A percentile compares a stretch with the other conserved stretches of the same genome.
Evolutionary conservation across 1,140 invertebrate species (phyloP).

Genomic region (Lepidurus arcticus): DNA sequence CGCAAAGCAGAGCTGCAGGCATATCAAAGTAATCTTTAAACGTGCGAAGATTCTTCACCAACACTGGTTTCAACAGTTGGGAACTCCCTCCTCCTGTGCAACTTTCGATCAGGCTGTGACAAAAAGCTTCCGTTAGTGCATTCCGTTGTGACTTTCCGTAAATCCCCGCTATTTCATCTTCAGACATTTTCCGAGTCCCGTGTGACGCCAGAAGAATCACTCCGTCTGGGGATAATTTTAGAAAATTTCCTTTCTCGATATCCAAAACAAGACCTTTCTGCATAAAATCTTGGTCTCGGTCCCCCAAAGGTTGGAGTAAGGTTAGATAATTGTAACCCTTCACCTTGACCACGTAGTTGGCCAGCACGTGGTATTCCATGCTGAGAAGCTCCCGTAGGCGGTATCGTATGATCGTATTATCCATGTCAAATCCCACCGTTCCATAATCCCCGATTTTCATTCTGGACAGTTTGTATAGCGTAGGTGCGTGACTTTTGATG

Average conservation of each 20-base stretch:
- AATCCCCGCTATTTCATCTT: conserved; percentile 53
- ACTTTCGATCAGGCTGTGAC: conserved; percentile 51
- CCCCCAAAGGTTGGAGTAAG: conserved; percentile 48
- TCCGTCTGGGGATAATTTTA: conserved; percentile 58
- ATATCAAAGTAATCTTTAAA: conserved; percentile 73
- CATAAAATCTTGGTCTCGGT: conserved; percentile 57
- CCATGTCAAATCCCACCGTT: not conserved
- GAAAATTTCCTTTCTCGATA: conserved; percentile 62
- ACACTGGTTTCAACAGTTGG: conserved; percentile 38
- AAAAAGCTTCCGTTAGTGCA: conserved; percentile 49
- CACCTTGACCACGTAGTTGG: conserved; percentile 56
- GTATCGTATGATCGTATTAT: conserved; percentile 44
- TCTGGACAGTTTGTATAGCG: not conserved
- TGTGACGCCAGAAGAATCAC: conserved; percentile 60
- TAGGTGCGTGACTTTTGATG: too few species aligned
- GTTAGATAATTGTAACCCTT: conserved; percentile 53
- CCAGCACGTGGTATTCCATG: conserved; percentile 58
- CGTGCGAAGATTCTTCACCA: conserved; percentile 55
- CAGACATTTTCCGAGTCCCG: conserved; percentile 57
- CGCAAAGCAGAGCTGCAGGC: conserved; percentile 60
- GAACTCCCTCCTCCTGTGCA: conserved; percentile 51
- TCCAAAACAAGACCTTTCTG: conserved; percentile 72
- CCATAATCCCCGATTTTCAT: not conserved
- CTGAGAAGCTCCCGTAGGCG: conserved; percentile 57
- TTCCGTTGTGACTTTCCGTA: conserved; percentile 54